Conservation (phyloP, 2,797 vertebrate genomes). For the Neopelma chrysocephalum region DNA sequence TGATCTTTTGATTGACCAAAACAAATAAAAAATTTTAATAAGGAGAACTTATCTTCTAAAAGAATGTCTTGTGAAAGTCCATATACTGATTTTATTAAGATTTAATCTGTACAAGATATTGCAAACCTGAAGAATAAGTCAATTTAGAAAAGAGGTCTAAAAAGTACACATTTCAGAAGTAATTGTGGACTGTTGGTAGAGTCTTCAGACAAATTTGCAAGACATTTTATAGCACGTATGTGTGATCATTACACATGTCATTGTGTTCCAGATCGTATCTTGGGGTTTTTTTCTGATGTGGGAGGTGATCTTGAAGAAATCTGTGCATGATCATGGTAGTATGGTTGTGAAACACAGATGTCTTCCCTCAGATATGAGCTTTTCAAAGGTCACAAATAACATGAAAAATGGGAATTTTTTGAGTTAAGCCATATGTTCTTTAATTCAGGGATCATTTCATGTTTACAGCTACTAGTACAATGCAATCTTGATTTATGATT, state of each 20-base stretch:
- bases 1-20: background rate
- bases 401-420: background rate
- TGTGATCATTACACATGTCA: background rate
- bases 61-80: background rate
- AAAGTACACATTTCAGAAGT: background rate
- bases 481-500: background rate
- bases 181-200: background rate
- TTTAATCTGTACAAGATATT: background rate
- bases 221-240: background rate
- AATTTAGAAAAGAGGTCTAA: background rate
- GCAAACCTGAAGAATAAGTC: background rate
- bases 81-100: background rate
- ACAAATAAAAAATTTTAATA: background rate
- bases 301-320: background rate
- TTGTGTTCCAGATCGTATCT: background rate
- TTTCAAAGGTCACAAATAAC: background rate
- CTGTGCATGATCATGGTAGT: background rate
- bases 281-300: background rate
- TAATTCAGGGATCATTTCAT: background rate
- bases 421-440: background rate
- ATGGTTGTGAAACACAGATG: background rate
- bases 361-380: background rate
- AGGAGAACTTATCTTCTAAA: background rate
- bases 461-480: background rate
- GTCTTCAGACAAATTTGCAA: background rate